A percentile compares a stretch with the other conserved stretches of the same genome.
phyloP scores from a whole-genome alignment of 2,113 vertebrate species.

The Trogon surrucura region DNA sequence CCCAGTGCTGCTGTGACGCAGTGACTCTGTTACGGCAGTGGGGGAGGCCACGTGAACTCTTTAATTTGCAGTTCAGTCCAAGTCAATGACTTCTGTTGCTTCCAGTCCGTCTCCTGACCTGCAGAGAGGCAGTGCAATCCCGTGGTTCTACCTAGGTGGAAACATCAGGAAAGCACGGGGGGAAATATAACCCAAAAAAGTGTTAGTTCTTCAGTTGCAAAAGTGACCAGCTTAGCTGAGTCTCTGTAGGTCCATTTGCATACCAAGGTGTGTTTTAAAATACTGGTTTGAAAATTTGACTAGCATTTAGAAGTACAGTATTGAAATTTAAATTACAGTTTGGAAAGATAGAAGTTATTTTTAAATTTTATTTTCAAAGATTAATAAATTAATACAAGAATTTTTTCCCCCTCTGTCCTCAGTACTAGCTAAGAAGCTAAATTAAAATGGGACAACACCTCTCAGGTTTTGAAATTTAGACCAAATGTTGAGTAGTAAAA shows the following conservation, averaged over 20 bases:
- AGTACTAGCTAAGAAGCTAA: neutral
- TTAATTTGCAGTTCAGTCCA: neutral
- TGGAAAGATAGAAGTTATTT: neutral
- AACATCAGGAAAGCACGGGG: neutral
- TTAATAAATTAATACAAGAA: neutral
- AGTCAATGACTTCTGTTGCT: neutral
- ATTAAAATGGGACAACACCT: neutral
- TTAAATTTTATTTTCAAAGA: neutral
- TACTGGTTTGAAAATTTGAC: neutral
- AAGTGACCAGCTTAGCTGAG: neutral
- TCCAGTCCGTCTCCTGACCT: neutral
- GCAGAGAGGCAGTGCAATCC: neutral
- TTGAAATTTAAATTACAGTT: neutral
- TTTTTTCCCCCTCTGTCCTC: neutral
- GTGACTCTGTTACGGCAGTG: neutral
- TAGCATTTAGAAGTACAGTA: neutral
- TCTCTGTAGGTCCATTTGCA: neutral
- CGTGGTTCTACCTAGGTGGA: neutral
- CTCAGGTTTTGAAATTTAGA: neutral
- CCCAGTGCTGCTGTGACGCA: neutral
- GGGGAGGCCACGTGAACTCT: neutral
- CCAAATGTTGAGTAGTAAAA: neutral
- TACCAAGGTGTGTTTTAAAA: neutral
- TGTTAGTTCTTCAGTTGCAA: neutral
- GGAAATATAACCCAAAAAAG: rapidly evolving